Evolutionary conservation across 2,888 invertebrate species (phyloP).

Genomic region (Cryptocheilus praepositus): DNA sequence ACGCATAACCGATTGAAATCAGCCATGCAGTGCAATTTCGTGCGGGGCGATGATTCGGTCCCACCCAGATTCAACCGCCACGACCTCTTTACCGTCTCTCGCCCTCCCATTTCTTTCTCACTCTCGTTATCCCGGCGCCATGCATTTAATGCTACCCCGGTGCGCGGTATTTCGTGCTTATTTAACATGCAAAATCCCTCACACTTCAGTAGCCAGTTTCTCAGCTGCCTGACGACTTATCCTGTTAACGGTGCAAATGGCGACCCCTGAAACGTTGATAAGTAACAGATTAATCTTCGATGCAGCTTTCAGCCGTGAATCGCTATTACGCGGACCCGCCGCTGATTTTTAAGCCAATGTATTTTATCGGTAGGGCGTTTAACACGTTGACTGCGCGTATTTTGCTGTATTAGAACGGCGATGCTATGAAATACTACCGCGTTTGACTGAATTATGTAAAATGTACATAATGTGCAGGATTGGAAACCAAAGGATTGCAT

Average conservation of each 20-base stretch:
- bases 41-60: slow-evolving; percentile 9
- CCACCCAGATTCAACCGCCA: background rate
- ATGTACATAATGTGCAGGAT: too few relatives aligned
- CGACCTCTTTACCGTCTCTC: background rate
- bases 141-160: background rate
- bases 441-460: too few relatives aligned
- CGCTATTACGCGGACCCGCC: background rate
- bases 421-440: too few relatives aligned
- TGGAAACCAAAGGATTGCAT: too few relatives aligned
- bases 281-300: too few relatives aligned
- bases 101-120: background rate
- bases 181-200: slow-evolving; percentile 37
- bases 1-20: slow-evolving; percentile 34
- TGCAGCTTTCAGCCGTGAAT: background rate
- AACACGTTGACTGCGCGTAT: too few relatives aligned
- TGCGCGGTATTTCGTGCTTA: slow-evolving; percentile 15
- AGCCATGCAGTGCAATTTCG: slow-evolving; percentile 31
- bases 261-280: slow-evolving; percentile 37
- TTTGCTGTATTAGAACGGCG: too few relatives aligned
- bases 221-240: slow-evolving; percentile 43
- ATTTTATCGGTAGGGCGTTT: background rate
- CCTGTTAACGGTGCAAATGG: slow-evolving; percentile 48
- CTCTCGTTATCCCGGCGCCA: background rate
- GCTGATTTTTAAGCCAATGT: background rate
- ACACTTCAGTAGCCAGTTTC: slow-evolving; percentile 44